Conservation (phyloP, 2,888 invertebrate genomes). For the Drosophila incognita region DNA sequence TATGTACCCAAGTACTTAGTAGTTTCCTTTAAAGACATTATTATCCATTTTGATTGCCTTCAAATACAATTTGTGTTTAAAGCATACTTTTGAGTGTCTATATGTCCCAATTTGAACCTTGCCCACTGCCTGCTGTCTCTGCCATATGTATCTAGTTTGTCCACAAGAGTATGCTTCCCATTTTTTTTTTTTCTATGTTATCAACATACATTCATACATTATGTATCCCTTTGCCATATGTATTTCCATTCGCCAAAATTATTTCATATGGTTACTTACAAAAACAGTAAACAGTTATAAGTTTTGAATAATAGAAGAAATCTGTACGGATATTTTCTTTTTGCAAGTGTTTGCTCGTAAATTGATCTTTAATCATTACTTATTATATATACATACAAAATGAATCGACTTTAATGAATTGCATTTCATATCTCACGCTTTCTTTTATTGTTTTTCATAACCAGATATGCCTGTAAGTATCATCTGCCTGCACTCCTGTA, state of each 20-base stretch:
- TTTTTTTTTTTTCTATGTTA: neutral
- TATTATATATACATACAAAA: neutral
- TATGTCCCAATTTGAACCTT: neutral
- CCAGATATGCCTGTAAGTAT: conserved; percentile 12
- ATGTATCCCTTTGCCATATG: neutral
- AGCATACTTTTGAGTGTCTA: conserved; percentile 3
- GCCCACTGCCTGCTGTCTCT: conserved; percentile 11
- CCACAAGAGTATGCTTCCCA: neutral
- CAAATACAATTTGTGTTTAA: conserved; percentile 1
- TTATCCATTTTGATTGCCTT: conserved; percentile 11
- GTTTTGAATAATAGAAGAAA: too few species aligned
- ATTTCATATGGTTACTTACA: neutral
- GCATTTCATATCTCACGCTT: neutral
- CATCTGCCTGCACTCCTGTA: conserved; percentile 8
- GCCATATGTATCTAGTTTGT: neutral
- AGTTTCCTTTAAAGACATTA: conserved; percentile 10
- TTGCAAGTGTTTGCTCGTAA: too few species aligned
- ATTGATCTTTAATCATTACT: neutral
- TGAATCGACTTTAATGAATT: neutral
- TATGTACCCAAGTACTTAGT: conserved; percentile 26
- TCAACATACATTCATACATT: neutral
- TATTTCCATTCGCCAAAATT: neutral
- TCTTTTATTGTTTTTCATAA: conserved; percentile 7
- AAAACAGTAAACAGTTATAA: neutral
- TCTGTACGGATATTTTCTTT: too few species aligned